phyloP scores from a whole-genome alignment of 2,888 invertebrate species.

The Thysanoteuthis rhombus region DNA sequence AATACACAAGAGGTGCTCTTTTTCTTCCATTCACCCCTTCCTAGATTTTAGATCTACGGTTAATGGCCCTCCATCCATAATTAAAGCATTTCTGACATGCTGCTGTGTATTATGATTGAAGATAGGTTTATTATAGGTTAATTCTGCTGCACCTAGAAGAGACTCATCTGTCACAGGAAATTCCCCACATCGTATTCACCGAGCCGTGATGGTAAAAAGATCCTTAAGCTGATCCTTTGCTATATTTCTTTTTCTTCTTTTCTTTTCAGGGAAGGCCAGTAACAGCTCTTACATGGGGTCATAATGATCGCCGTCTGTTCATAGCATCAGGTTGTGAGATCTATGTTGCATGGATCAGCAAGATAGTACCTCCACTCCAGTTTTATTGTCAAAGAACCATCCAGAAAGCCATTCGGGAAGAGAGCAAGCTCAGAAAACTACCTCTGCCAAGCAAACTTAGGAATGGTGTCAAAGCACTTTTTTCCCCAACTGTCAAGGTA shows the following conservation, averaged over 20 bases:
- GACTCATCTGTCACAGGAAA: background rate
- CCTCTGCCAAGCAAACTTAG: conserved; percentile 86
- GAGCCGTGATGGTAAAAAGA: background rate
- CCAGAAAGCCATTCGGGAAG: conserved; percentile 70
- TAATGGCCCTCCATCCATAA: too few relatives aligned
- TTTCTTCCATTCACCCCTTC: background rate
- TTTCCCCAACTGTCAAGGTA: conserved; percentile 87
- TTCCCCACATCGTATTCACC: background rate
- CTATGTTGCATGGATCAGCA: conserved; percentile 93
- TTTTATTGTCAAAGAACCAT: conserved; percentile 81
- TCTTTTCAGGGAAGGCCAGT: conserved; percentile 74
- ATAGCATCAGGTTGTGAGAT: conserved; percentile 87
- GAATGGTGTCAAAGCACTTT: conserved; percentile 56
- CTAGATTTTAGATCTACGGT: background rate
- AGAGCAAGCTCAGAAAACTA: conserved; percentile 80
- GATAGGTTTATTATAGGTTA: too few relatives aligned
- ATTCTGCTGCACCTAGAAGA: background rate
- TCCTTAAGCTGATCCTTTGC: background rate
- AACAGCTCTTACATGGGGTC: conserved; percentile 96
- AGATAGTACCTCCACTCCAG: conserved; percentile 89
- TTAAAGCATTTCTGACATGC: too few relatives aligned
- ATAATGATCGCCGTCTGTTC: conserved; percentile 94
- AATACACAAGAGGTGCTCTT: too few relatives aligned
- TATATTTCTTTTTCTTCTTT: conserved; percentile 24
- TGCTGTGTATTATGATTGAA: too few relatives aligned